These are phyloP conservation scores for Microchrysa polita DNA, from an alignment of 2,888 invertebrate genomes.

Conservation along the genomic window DNA sequence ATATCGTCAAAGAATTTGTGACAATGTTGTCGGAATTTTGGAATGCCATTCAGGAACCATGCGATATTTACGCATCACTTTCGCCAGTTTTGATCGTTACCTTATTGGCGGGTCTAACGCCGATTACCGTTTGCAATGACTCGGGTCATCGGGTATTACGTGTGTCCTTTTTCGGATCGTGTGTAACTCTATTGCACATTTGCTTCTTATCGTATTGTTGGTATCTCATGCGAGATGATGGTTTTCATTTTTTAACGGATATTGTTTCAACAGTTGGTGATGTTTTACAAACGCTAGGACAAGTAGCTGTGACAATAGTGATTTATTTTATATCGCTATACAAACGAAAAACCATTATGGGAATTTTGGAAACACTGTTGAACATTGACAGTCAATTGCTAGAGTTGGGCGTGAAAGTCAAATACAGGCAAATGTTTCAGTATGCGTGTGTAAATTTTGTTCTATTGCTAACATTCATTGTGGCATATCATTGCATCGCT, in stretches of 20 bases:
- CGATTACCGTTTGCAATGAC: background rate
- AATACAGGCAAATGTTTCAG: slow-evolving; percentile 32
- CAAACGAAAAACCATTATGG: background rate
- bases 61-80: slow-evolving; percentile 25
- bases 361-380: background rate
- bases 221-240: background rate
- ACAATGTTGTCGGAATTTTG: slow-evolving; percentile 11
- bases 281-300: slow-evolving; percentile 54
- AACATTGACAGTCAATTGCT: slow-evolving; percentile 30
- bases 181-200: background rate
- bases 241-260: slow-evolving; percentile 61
- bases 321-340: slow-evolving; percentile 38
- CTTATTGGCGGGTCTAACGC: background rate
- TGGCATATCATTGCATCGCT: background rate
- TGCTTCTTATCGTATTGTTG: background rate
- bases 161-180: background rate
- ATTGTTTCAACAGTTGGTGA: slow-evolving; percentile 60
- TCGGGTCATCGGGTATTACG: background rate
- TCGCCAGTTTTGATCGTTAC: slow-evolving; percentile 17
- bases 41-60: slow-evolving; percentile 18
- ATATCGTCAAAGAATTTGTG: too few species aligned
- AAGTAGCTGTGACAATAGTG: slow-evolving; percentile 42
- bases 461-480: background rate
- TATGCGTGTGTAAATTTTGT: slow-evolving; percentile 51
- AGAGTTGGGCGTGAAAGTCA: slow-evolving; percentile 29